phyloP scores from a whole-genome alignment of 2,797 vertebrate genomes.

The Pogoniulus pusillus region DNA sequence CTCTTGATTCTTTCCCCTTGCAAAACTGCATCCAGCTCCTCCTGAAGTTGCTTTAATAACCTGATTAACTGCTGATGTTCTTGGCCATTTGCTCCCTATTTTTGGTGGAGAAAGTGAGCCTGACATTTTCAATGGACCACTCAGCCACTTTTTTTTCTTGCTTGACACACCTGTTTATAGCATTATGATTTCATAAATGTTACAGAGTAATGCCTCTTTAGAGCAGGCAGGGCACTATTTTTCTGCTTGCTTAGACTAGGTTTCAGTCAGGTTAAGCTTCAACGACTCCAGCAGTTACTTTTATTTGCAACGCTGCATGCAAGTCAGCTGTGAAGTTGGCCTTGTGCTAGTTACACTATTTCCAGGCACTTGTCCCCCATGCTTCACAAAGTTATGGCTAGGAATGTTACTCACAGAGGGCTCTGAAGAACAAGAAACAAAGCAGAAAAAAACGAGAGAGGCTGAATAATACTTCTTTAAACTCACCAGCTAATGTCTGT shows the following conservation, averaged over 20 bases:
- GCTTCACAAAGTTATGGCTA: neutral
- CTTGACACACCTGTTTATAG: conserved; percentile 5
- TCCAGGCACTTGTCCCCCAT: neutral
- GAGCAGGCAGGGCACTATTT: neutral
- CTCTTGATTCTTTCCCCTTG: conserved; percentile 21
- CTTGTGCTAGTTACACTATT: neutral
- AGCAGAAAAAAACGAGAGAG: neutral
- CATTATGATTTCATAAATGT: neutral
- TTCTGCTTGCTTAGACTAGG: neutral
- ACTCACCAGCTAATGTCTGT: neutral
- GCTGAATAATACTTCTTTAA: neutral
- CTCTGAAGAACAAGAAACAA: neutral
- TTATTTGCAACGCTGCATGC: neutral
- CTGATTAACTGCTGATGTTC: neutral
- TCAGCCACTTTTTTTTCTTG: neutral
- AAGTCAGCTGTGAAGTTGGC: neutral
- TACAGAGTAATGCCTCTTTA: neutral
- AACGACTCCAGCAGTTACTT: neutral
- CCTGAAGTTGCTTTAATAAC: neutral
- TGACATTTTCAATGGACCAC: neutral
- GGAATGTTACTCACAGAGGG: neutral
- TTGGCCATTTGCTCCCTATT: neutral
- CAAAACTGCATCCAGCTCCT: conserved; percentile 22
- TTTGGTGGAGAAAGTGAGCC: conserved; percentile 12
- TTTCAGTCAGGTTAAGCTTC: conserved; percentile 31